These are phyloP conservation scores for Scortum barcoo DNA, from an alignment of 2,113 vertebrate species.

Conservation along the genomic window DNA sequence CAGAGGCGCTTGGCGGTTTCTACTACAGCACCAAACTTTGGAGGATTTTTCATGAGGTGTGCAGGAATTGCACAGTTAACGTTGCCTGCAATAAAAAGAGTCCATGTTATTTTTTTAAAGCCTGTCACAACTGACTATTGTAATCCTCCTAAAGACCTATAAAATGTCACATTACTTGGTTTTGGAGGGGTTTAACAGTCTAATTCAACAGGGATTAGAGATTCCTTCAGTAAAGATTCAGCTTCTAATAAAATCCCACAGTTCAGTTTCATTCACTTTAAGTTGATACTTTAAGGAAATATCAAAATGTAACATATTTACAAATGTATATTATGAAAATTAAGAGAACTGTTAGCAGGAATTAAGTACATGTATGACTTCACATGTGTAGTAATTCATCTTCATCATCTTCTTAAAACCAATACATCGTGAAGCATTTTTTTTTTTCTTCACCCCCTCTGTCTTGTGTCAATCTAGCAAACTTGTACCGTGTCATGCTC, in stretches of 20 bases:
- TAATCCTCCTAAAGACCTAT: conserved; percentile 53
- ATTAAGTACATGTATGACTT: neutral
- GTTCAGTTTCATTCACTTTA: neutral
- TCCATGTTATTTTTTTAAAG: conserved; percentile 30
- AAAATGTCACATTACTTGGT: conserved; percentile 17
- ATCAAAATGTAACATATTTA: too few relatives aligned
- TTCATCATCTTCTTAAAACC: neutral
- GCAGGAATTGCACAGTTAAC: neutral
- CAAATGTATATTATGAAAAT: neutral
- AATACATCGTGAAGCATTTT: neutral
- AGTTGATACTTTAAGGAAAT: too few relatives aligned
- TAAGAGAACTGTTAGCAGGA: neutral
- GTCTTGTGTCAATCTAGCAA: neutral
- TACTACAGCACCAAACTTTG: neutral
- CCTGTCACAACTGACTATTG: conserved; percentile 13
- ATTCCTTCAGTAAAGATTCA: conserved; percentile 16
- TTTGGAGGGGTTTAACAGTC: conserved; percentile 16
- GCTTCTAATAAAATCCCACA: conserved; percentile 2
- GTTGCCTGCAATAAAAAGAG: neutral
- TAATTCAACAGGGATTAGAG: conserved; percentile 11
- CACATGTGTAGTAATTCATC: neutral
- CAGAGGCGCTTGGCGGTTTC: conserved; percentile 1
- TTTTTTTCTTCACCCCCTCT: neutral
- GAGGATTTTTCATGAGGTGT: neutral
- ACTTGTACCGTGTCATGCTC: neutral